Conservation (phyloP, 1,140 invertebrate species). For the Drosophila albomicans region DNA sequence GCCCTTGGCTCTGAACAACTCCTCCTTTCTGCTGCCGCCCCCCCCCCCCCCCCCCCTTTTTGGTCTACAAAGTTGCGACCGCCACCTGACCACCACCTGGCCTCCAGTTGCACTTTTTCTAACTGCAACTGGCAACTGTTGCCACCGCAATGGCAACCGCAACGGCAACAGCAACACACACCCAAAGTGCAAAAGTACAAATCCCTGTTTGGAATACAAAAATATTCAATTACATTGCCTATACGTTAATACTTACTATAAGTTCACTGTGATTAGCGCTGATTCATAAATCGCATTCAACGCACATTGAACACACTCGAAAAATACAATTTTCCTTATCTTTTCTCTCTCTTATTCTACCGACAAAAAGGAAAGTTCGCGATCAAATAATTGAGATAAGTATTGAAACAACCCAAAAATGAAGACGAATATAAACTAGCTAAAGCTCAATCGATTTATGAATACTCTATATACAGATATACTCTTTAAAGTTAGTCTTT, state of each 20-base stretch:
- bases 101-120: constrained; percentile 56
- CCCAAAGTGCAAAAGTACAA: constrained; percentile 85
- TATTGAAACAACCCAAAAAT: constrained; percentile 3
- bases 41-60: neutral
- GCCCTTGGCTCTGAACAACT: constrained; percentile 34
- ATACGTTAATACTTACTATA: neutral
- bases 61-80: constrained; percentile 3
- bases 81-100: constrained; percentile 13
- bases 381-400: constrained; percentile 81
- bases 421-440: neutral
- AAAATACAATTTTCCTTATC: neutral
- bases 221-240: neutral
- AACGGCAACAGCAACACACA: constrained; percentile 35
- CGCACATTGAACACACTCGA: constrained; percentile 8
- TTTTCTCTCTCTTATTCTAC: neutral
- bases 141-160: constrained; percentile 18
- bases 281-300: constrained; percentile 67
- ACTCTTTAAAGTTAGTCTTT: too few species aligned
- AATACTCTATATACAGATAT: neutral
- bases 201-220: constrained; percentile 82
- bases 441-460: neutral
- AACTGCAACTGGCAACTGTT: constrained; percentile 35
- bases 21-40: too few species aligned
- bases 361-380: constrained; percentile 12
- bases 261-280: constrained; percentile 60